Evolutionary conservation across 1,140 invertebrate species (phyloP), one percentile per base, ranked within the genome.

Genomic region (Leptoteleia sp.): DNA sequence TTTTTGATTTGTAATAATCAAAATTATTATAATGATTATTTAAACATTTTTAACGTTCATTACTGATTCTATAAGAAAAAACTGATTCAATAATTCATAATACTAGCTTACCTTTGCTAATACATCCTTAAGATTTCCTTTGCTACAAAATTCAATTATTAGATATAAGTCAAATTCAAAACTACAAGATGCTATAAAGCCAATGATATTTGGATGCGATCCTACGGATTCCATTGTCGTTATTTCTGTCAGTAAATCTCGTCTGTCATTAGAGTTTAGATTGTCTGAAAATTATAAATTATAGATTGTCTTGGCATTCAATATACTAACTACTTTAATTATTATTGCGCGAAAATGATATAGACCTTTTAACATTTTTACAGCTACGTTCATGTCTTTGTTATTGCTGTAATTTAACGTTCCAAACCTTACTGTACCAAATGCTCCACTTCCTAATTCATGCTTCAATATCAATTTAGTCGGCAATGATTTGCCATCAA

Each of bases 301-400:
- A 17, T 17, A 19, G 19, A n/a, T n/a, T n/a, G n/a, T n/a, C n/a
- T n/a, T n/a, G n/a, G n/a, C n/a, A n/a, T n/a, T n/a, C n/a, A n/a
- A n/a, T n/a, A n/a, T n/a, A n/a, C n/a, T n/a, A n/a, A n/a, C n/a
- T n/a, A n/a, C n/a, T n/a, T n/a, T n/a, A n/a, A n/a, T n/a, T n/a
- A n/a, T n/a, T n/a, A n/a, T n/a, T n/a, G n/a, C n/a, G n/a, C n/a
- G n/a, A n/a, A n/a, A n/a, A n/a, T n/a, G n/a, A n/a, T n/a, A n/a
- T n/a, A n/a, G n/a, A 62, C 57, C 57, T 62, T 38, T 62, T 19
- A 62, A 62, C 42, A 48, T 62, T 22, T 62, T 62, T 7, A 62
- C 43, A 9, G 57, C 57, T 15, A 62, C 57, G 15, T 37, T 62
- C 0, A 16, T 8, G 27, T 62, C 43, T 2, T 13, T 37, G 6